Evolutionary conservation across 2,113 vertebrate genomes (phyloP), one percentile per base, ranked within the genome.

Genomic region (Salvator merianae): DNA sequence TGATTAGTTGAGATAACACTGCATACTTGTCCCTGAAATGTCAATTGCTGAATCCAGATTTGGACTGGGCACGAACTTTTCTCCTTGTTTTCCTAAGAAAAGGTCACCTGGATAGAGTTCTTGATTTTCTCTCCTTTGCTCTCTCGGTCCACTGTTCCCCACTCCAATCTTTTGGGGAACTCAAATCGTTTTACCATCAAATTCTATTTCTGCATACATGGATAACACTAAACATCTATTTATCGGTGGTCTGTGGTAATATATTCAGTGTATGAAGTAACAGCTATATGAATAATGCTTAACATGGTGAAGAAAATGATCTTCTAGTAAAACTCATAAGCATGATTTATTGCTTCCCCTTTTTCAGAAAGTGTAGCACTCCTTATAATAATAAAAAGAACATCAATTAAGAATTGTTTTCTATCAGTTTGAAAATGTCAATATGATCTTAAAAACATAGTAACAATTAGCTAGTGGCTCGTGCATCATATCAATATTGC

Each of bases 401-500:
- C 77, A 82, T 53, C 86, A 85, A 43, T 43, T 40, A 50, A 1
- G 1, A 32, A 20, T 62, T 63, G 50, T 24, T 59, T 22, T 81
- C 26, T 75, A 43, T 75, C 76, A 82, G 63, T 63, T 81, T 85
- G 71, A 76, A 38, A 77, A 43, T 75, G 82, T 81, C 77, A 22
- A 0, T 73, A 84, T 81, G 20, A 69, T 84, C 4, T 79, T 83
- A 77, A 53, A 88, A 79, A 24, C 84, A 7, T 13, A 88, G 22
- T 7, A 80, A 71, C 70, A 50, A 83, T 87, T 88, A 90, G 77
- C 81, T 84, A 87, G 53, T 69, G 69, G 8, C 30, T 77, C 59
- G 81, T 36, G 24, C 59, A 40, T 75, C 63, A 70, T 81, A 82
- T 40, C 7, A 79, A 1, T 28, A 84, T 38, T 6, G 3, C 14